These are phyloP conservation scores for Hippoglossus hippoglossus DNA, from an alignment of 2,797 vertebrate genomes.

Conservation along the genomic window DNA sequence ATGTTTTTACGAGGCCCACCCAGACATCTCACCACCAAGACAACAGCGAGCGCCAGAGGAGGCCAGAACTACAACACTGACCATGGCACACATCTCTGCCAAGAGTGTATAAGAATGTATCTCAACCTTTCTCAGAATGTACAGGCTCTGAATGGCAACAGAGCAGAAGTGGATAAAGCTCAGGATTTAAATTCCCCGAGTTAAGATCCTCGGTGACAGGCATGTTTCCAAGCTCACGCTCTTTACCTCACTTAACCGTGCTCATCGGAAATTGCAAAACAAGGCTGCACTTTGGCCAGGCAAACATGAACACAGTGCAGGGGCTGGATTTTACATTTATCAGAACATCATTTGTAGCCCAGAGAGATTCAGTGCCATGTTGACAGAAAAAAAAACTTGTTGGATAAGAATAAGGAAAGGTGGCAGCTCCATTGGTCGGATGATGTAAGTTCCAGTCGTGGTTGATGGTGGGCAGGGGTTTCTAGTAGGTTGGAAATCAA, in stretches of 20 bases:
- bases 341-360: not conserved
- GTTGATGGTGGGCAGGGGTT: constrained; percentile 34
- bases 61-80: constrained; percentile 46
- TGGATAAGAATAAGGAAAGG: constrained; percentile 14
- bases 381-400: constrained; percentile 6
- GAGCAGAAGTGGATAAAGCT: constrained; percentile 24
- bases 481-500: constrained; percentile 8
- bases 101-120: constrained; percentile 31
- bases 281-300: constrained; percentile 8
- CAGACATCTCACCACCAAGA: constrained; percentile 71
- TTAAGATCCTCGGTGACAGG: not conserved
- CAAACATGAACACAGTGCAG: constrained; percentile 7
- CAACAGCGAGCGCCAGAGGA: constrained; percentile 59
- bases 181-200: not conserved
- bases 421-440: constrained; percentile 18
- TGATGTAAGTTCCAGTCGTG: constrained; percentile 40
- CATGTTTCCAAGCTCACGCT: not conserved
- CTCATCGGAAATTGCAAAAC: constrained; percentile 18
- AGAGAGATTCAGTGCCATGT: not conserved
- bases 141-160: constrained; percentile 10
- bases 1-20: constrained; percentile 79
- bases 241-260: constrained; percentile 4
- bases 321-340: constrained; percentile 22
- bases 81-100: constrained; percentile 30
- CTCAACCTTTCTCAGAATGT: constrained; percentile 23